Evolutionary conservation across 2,113 vertebrate species (phyloP).

Genomic region (Dipodomys stephensi): DNA sequence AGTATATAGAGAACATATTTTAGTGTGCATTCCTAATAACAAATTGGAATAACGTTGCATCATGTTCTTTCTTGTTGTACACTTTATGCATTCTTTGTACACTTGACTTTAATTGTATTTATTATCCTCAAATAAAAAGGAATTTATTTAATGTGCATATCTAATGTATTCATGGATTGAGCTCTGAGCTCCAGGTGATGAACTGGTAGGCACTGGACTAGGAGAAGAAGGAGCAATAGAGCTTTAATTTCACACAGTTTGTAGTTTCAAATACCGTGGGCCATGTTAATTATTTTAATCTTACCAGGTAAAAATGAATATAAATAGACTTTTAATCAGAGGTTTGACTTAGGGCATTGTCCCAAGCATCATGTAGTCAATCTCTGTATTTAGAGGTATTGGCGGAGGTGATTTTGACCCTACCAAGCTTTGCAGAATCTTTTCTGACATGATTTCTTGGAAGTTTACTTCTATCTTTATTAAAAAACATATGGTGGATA

Average conservation of each 20-base stretch:
- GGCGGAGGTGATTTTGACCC: not conserved
- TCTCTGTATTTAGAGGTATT: not conserved
- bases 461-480: conserved; percentile 14
- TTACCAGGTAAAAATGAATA: not conserved
- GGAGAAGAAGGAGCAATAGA: not conserved
- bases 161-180: not conserved
- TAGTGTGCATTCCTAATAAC: not conserved
- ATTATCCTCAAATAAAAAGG: too few species aligned
- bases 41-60: not conserved
- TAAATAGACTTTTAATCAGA: not conserved
- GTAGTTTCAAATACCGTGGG: not conserved
- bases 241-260: not conserved
- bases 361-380: not conserved
- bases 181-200: not conserved
- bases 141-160: too few species aligned
- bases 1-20: not conserved
- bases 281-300: not conserved
- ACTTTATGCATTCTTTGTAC: not conserved
- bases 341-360: not conserved
- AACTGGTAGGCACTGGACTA: not conserved
- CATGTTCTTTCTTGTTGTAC: not conserved
- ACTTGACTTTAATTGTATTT: too few species aligned
- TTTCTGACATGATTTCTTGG: not conserved
- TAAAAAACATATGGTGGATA: conserved; percentile 4
- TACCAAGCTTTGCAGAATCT: not conserved